These are phyloP conservation scores for Champsocephalus gunnari DNA, from an alignment of 2,797 vertebrate genomes.

Conservation along the genomic window DNA sequence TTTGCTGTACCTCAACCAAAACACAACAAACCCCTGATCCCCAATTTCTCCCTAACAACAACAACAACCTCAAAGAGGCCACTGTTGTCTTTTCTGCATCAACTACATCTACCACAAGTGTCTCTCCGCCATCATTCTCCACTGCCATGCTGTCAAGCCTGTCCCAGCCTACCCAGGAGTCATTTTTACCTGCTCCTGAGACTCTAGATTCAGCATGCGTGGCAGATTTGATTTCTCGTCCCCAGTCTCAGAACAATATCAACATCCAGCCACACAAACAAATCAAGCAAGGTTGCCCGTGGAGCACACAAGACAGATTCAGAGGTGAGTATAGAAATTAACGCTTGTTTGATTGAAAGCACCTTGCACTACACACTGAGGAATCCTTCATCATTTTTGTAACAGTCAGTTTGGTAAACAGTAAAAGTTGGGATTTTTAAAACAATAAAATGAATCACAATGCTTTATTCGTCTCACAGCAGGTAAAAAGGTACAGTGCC, in stretches of 20 bases:
- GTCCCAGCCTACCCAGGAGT: conserved; percentile 77
- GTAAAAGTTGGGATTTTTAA: neutral
- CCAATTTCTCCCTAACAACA: conserved; percentile 30
- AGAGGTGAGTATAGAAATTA: conserved; percentile 69
- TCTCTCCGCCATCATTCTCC: conserved; percentile 52
- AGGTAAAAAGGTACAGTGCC: no score
- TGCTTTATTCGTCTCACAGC: no score
- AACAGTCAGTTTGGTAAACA: neutral
- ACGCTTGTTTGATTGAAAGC: neutral
- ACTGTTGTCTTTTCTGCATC: conserved; percentile 48
- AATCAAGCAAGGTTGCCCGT: conserved; percentile 55
- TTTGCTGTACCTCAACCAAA: conserved; percentile 32
- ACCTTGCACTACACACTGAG: neutral
- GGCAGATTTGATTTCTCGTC: conserved; percentile 55
- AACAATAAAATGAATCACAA: neutral
- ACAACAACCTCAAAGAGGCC: conserved; percentile 42
- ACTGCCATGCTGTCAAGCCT: conserved; percentile 50
- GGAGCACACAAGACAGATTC: conserved; percentile 62
- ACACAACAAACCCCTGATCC: conserved; percentile 41
- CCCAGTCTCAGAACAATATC: conserved; percentile 42
- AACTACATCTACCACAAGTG: conserved; percentile 54
- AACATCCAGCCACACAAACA: conserved; percentile 59
- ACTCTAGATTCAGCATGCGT: conserved; percentile 47
- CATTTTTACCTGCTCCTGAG: conserved; percentile 44
- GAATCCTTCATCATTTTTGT: neutral